A percentile compares a stretch with the other conserved stretches of the same genome.
phyloP scores from a whole-genome alignment of 2,888 invertebrate genomes.

The Lasioglossum vierecki region DNA sequence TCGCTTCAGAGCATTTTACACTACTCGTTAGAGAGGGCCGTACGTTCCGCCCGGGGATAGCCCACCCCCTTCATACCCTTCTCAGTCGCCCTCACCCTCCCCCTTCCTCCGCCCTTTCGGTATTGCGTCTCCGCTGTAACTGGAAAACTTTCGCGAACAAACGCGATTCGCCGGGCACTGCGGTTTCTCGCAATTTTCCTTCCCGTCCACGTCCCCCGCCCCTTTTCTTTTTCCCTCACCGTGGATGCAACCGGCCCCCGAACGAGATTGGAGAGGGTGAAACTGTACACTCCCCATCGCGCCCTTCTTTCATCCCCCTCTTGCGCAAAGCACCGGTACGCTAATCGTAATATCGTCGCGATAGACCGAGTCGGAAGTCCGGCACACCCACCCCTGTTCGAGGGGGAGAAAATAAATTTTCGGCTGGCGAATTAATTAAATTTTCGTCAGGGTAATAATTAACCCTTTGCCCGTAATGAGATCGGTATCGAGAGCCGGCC shows the following conservation, averaged over 20 bases:
- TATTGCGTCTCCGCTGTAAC: slow-evolving; percentile 52
- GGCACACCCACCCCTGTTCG: not conserved
- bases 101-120: not conserved
- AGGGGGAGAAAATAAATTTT: slow-evolving; percentile 50
- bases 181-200: slow-evolving; percentile 36
- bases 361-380: slow-evolving; percentile 24
- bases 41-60: slow-evolving; percentile 5
- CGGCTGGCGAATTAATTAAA: slow-evolving; percentile 63
- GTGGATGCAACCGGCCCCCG: not conserved
- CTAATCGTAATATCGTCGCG: slow-evolving; percentile 54
- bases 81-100: not conserved
- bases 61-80: not conserved
- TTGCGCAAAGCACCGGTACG: not conserved
- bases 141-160: slow-evolving; percentile 41
- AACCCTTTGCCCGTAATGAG: slow-evolving; percentile 63
- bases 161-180: slow-evolving; percentile 28
- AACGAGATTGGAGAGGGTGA: slow-evolving; percentile 30
- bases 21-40: slow-evolving; percentile 55
- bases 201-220: not conserved
- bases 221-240: not conserved
- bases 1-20: slow-evolving; percentile 58
- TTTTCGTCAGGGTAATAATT: slow-evolving; percentile 68
- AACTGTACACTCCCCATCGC: not conserved
- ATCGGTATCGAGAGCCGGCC: slow-evolving; percentile 21
- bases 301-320: not conserved